Evolutionary conservation across 2,113 vertebrate genomes (phyloP).

Genomic region (Elachura formosa): DNA sequence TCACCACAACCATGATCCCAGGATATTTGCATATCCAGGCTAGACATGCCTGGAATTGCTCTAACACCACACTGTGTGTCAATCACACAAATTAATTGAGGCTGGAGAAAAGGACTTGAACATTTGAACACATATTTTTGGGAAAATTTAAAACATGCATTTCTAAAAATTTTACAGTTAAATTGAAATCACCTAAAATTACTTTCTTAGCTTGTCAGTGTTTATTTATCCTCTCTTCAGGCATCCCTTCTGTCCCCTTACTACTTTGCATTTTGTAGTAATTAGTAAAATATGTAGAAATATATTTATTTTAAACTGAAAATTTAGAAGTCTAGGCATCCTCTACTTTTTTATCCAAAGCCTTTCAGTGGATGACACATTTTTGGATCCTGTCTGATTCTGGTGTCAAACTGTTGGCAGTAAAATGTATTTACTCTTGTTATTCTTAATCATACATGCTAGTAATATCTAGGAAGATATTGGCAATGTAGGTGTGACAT

Average conservation of each 20-base stretch:
- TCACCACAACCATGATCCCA: not conserved
- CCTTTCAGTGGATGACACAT: not conserved
- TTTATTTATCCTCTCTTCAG: not conserved
- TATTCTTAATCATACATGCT: not conserved
- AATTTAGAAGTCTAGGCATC: not conserved
- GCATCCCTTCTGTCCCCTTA: not conserved
- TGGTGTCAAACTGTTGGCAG: constrained; percentile 1
- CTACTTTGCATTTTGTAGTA: not conserved
- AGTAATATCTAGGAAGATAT: not conserved
- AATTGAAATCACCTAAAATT: not conserved
- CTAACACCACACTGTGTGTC: not conserved
- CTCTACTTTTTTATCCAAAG: not conserved
- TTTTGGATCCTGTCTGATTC: not conserved
- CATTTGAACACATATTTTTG: too few species aligned
- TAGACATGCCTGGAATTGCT: not conserved
- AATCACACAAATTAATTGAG: not conserved
- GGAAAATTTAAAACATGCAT: not conserved
- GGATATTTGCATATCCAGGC: not conserved
- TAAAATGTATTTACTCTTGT: not conserved
- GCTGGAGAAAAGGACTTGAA: not conserved
- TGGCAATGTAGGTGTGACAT: not conserved
- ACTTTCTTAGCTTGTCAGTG: not conserved
- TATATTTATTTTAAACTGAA: not conserved
- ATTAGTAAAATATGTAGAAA: not conserved
- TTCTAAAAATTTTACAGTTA: not conserved